Evolutionary conservation across 2,888 invertebrate genomes (phyloP).

Genomic region (Blastobasis lacticolella): DNA sequence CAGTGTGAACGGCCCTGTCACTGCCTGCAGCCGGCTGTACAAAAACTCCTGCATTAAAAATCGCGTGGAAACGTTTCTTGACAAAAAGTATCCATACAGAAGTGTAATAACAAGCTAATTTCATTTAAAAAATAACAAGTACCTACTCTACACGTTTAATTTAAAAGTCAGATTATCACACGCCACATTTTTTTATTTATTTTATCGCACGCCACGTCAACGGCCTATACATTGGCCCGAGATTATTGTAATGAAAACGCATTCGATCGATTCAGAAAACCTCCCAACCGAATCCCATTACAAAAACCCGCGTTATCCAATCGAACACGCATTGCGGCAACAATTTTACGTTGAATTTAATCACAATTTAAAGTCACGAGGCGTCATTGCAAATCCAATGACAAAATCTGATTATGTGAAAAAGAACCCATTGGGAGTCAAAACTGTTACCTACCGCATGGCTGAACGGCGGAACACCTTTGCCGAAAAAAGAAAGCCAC

Average conservation of each 20-base stretch:
- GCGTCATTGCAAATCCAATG: slow-evolving; percentile 17
- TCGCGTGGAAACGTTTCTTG: too few species aligned
- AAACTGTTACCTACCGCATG: slow-evolving; percentile 15
- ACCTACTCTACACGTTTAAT: too few species aligned
- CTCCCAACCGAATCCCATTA: background rate
- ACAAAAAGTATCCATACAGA: too few species aligned
- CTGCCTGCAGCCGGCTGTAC: too few species aligned
- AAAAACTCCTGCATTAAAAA: too few species aligned
- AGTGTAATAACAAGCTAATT: too few species aligned
- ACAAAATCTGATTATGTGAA: slow-evolving; percentile 24
- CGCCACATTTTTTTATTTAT: too few species aligned
- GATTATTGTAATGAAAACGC: background rate
- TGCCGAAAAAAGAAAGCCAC: slow-evolving; percentile 32
- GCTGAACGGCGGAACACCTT: slow-evolving; percentile 11
- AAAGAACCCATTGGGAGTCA: slow-evolving; percentile 7
- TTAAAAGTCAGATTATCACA: too few species aligned
- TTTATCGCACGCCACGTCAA: too few species aligned
- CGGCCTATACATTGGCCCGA: too few species aligned
- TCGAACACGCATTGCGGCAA: background rate
- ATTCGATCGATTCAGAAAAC: background rate
- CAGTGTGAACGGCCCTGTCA: too few species aligned
- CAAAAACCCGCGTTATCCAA: slow-evolving; percentile 1
- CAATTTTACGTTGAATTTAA: slow-evolving; percentile 29
- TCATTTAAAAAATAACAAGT: too few species aligned
- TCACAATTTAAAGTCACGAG: slow-evolving; percentile 18